Evolutionary conservation across 37 sponge, comb jelly and placozoan genomes (phyloP).

Genomic region (Diacarnus erythraeanus): DNA sequence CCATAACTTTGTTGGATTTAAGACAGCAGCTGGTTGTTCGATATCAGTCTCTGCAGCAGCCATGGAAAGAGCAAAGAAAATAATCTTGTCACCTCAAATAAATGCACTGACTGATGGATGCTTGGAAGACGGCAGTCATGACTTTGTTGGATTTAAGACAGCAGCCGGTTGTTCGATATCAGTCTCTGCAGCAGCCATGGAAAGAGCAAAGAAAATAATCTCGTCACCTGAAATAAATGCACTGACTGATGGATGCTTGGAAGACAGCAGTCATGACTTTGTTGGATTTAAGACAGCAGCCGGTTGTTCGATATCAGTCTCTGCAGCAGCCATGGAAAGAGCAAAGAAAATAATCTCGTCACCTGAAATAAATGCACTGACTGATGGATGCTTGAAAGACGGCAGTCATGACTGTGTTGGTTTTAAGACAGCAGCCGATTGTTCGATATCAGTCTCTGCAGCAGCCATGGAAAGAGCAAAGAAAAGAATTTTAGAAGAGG

Average conservation of each 20-base stretch:
- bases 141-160: slow-evolving; percentile 23
- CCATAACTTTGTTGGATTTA: background rate
- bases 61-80: background rate
- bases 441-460: background rate
- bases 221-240: background rate
- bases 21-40: background rate
- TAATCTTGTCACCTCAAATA: background rate
- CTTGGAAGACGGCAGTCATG: too few species aligned
- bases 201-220: too few species aligned
- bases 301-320: background rate
- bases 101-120: too few species aligned
- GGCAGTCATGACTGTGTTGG: too few species aligned
- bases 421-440: background rate
- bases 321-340: background rate
- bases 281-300: background rate
- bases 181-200: slow-evolving; percentile 17
- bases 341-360: background rate
- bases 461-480: background rate
- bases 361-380: too few species aligned
- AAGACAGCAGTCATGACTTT: background rate
- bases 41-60: background rate
- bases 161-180: slow-evolving; percentile 14
- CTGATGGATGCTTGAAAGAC: too few species aligned
- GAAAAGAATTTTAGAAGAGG: background rate
- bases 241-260: background rate